Evolutionary conservation across 2,888 invertebrate species (phyloP), one percentile per base, ranked within the genome.

Genomic region (Pachydiplax longipennis): DNA sequence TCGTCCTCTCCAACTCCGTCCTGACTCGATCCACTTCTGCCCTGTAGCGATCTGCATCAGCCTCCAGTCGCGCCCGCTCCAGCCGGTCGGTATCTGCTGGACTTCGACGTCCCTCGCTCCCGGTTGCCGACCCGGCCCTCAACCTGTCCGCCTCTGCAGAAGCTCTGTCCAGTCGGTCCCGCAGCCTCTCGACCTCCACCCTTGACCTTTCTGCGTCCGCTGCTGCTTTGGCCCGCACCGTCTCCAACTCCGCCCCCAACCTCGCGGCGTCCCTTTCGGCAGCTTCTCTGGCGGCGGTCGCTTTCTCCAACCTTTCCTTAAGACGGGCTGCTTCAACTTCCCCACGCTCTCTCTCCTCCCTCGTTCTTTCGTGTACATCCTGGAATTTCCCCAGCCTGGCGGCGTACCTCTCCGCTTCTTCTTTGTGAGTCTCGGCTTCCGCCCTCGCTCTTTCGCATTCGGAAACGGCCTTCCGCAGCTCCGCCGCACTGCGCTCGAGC

Each of bases 401-500:
- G 40, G 96, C 96, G 93, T 96, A 96, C 93, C 97, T 95, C 92
- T 97, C 97, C 91, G 97, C 96, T 93, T 97, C 97, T 93, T 97
- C 97, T 91, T 97, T 96, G 10, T 97, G 95, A 81, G 97, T 96
- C 93, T 97, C 97, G 1, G 96, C 96, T 91, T 97, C 97, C 91
- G 95, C 94, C 91, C 96, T 95, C 35, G 96, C 94, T 92, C 96
- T 95, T 91, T 97, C 97, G 90, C 97, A 95, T 92, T 97, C 97
- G 0, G 96, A 96, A 93, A 98, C 97, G 15, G 97, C 96, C 93
- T 97, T 96, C 92, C 98, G 95, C 92, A 98, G 95, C 93, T 98
- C 98, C 18, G 96, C 95, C 92, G 98, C 97, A 91, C 96, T 96
- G 93, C 98, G 97, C 92, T 98, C 98, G 93, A 98, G 97, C 92